These are phyloP conservation scores for Styela clava DNA, from an alignment of 23 tunicate genomes.

Conservation along the genomic window DNA sequence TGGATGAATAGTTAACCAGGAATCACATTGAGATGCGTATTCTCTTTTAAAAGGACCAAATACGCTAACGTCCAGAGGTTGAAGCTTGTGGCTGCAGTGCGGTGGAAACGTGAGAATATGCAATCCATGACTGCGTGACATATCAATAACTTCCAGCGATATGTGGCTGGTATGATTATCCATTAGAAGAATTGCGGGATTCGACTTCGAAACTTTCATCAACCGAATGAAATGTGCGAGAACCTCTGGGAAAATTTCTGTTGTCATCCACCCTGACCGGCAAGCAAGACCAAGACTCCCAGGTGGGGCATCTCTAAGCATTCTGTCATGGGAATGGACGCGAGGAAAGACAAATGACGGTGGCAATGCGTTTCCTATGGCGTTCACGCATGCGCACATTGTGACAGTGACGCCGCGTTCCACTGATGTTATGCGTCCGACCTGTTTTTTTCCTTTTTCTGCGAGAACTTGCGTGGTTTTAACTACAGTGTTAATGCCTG, in stretches of 20 bases:
- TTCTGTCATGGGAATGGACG: too few species aligned
- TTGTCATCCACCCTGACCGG: too few species aligned
- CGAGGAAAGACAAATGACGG: constrained; percentile 34
- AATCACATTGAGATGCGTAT: too few species aligned
- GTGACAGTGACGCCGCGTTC: constrained; percentile 34
- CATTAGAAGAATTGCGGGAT: too few species aligned
- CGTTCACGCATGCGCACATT: too few species aligned
- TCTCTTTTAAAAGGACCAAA: too few species aligned
- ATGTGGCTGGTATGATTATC: too few species aligned
- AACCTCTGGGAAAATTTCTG: constrained; percentile 29
- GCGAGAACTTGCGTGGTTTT: constrained; percentile 27
- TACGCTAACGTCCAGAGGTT: constrained; percentile 39
- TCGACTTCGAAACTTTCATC: too few species aligned
- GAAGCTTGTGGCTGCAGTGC: too few species aligned
- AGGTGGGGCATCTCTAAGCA: too few species aligned
- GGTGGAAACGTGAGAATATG: constrained; percentile 35
- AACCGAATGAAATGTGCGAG: constrained; percentile 26
- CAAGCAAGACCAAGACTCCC: constrained; percentile 3
- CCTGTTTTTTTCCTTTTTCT: constrained; percentile 24
- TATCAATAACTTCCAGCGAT: too few species aligned
- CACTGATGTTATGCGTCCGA: constrained; percentile 34
- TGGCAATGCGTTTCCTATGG: constrained; percentile 19
- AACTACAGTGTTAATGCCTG: constrained; percentile 28
- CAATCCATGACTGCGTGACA: constrained; percentile 24
- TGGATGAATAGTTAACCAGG: too few species aligned